Percentiles rank a stretch among this genome's conserved stretches.
Evolutionary conservation across 2,113 vertebrate species (phyloP).

Genomic region (Chroicocephalus ridibundus): DNA sequence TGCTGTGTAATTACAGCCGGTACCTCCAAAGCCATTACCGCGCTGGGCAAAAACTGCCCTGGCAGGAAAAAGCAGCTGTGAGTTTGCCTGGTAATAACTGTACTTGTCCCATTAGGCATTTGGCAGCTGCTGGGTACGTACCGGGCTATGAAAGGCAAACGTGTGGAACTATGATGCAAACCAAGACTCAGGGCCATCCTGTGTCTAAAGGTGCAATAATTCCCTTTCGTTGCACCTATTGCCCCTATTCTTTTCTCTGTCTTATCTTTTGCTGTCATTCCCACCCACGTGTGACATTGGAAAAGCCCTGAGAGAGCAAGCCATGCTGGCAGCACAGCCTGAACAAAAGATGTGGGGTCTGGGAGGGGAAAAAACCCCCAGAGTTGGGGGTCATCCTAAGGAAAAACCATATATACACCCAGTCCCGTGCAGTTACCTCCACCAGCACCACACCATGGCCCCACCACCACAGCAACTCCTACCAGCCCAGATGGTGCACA

Average conservation of each 20-base stretch:
- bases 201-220: background rate
- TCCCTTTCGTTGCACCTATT: background rate
- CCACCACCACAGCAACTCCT: background rate
- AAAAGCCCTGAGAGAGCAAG: background rate
- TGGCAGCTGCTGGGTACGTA: background rate
- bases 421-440: fast-evolving
- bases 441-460: background rate
- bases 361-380: background rate
- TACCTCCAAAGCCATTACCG: background rate
- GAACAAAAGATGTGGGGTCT: background rate
- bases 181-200: background rate
- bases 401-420: background rate
- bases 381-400: background rate
- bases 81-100: background rate
- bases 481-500: fast-evolving
- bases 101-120: background rate
- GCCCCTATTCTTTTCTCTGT: background rate
- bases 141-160: background rate
- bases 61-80: background rate
- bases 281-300: fast-evolving
- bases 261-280: background rate
- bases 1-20: background rate
- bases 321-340: background rate
- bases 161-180: background rate
- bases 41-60: background rate